Conservation (phyloP, 2,113 vertebrate genomes). For the Aphelocoma coerulescens region DNA sequence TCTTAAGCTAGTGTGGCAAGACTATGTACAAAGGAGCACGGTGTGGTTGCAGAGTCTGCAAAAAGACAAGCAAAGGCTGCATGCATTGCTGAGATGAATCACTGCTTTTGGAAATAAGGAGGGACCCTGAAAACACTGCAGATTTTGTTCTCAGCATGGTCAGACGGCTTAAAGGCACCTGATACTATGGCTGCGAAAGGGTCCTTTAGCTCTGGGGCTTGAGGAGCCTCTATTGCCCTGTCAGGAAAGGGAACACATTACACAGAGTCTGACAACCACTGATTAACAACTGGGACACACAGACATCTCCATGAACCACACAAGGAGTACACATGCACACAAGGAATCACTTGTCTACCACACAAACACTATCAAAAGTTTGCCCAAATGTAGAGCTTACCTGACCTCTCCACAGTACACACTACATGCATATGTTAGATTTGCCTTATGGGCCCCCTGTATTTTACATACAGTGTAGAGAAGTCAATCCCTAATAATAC, state of each 20-base stretch:
- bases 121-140: background rate
- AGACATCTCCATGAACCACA: background rate
- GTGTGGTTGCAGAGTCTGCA: background rate
- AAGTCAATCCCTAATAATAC: background rate
- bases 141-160: background rate
- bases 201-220: background rate
- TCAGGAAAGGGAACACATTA: background rate
- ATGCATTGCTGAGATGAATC: background rate
- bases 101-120: background rate
- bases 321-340: background rate
- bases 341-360: background rate
- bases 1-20: background rate
- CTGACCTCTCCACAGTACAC: background rate
- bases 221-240: background rate
- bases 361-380: background rate
- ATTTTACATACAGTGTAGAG: background rate
- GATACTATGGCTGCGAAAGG: background rate
- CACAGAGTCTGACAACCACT: background rate
- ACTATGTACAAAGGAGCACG: background rate
- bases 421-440: accelerated
- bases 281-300: background rate
- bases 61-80: background rate
- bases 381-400: background rate
- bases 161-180: background rate
- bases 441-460: background rate